These are phyloP conservation scores for Drosophila azteca DNA, from an alignment of 1,140 invertebrate genomes.

Conservation along the genomic window DNA sequence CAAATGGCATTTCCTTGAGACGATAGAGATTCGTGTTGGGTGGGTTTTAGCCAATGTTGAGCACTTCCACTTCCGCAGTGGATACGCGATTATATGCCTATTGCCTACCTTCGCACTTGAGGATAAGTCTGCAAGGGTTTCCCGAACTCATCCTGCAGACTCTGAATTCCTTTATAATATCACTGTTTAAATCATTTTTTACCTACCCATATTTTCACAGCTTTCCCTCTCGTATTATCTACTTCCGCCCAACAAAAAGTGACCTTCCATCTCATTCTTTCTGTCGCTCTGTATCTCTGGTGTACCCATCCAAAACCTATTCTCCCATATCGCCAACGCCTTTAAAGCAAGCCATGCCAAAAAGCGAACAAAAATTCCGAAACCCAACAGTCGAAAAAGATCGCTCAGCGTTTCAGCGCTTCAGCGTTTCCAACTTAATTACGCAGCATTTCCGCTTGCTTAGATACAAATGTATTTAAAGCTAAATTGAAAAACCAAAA, in stretches of 20 bases:
- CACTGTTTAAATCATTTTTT: too few species aligned
- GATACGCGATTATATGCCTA: too few species aligned
- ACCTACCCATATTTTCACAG: too few species aligned
- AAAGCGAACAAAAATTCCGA: conserved; percentile 1
- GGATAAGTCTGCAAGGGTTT: too few species aligned
- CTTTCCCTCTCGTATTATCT: conserved; percentile 12
- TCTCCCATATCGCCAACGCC: conserved; percentile 65
- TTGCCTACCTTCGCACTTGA: too few species aligned
- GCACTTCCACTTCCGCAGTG: conserved; percentile 18
- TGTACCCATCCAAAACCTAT: conserved; percentile 21
- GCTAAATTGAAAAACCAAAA: conserved; percentile 47
- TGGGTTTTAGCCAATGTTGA: conserved; percentile 9
- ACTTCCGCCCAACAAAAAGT: conserved; percentile 13
- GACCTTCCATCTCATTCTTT: conserved; percentile 7
- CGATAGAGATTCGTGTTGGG: conserved; percentile 11
- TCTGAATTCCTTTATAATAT: too few species aligned
- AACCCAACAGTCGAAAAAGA: conserved; percentile 24
- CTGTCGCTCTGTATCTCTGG: not conserved
- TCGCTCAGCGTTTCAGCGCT: conserved; percentile 41
- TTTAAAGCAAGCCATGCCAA: conserved; percentile 28
- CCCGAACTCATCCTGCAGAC: too few species aligned
- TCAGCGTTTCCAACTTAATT: conserved; percentile 63
- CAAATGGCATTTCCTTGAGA: conserved; percentile 52
- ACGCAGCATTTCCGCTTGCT: conserved; percentile 60
- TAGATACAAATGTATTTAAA: conserved; percentile 30